Base-by-base conservation (phyloP, 2,888 invertebrate species). In the Syritta pipiens region DNA sequence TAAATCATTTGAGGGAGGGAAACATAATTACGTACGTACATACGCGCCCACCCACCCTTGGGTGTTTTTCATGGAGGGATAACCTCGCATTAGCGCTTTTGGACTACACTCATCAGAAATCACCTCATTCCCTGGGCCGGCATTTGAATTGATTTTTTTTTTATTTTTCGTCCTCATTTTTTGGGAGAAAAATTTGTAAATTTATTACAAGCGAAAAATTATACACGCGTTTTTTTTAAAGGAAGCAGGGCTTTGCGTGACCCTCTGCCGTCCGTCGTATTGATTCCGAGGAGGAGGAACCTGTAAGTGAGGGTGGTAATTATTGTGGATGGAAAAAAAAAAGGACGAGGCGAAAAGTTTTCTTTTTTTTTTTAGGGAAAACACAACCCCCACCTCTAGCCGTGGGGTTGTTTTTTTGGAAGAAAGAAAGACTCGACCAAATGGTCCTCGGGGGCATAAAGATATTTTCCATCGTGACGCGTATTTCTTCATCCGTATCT, bases 51-150 rank as follows among this genome's bases (percentile, higher is more conserved):
- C 76, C 63, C 57, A 63, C 9, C 57, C 42, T 20, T 55, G 20
- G 60, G 20, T n/a, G n/a, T n/a, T 62, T 76, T 69, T 63, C 71
- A 76, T 22, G 76, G 76, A n/a, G 60, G 76, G 71, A 77, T 71
- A 71, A 71, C 69, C 69, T 62, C 69, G 62, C 69, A 71, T 77
- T 77, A 77, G 76, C 76, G 76, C 63, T 77, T 65, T n/a, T 77
- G 65, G 76, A 51, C 71, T 69, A 49, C 57, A 57, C 71, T 71
- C 71, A 76, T 71, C 69, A 76, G 49, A 19, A 76, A 76, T 76
- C 76, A 71, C 62, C 76, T 76, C 71, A 76, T 63, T 63, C 63
- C 49, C 42, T 30, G 10, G 26, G 10, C 9, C 4, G 44, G 46
- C 22, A 51, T 76, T 71, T 24, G 48, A 71, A 71, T 71, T 69